A percentile compares a stretch with the other conserved stretches of the same genome.
These are phyloP conservation scores for Drosophila paucipuncta DNA, from an alignment of 2,888 invertebrate species.

Conservation along the genomic window DNA sequence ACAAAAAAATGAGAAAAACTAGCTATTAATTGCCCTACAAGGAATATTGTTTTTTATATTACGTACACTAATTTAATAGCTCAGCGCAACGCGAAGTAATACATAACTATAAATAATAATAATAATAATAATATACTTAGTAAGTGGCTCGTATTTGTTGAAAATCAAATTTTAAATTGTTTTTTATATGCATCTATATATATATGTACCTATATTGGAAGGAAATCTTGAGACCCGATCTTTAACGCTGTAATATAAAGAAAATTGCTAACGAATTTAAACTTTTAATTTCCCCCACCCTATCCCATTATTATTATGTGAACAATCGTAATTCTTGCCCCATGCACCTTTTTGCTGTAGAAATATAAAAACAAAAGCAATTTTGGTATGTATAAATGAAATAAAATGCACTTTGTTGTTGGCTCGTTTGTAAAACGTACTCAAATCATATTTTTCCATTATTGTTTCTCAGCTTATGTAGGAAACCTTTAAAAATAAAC, in stretches of 20 bases:
- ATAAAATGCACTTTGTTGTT: constrained; percentile 68
- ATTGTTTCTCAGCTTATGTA: constrained; percentile 25
- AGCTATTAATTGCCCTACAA: constrained; percentile 65
- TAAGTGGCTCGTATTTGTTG: constrained; percentile 69
- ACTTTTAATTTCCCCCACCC: constrained; percentile 52
- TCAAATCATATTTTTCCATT: constrained; percentile 41
- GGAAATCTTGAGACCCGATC: constrained; percentile 33
- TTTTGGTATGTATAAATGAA: constrained; percentile 58
- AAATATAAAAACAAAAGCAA: constrained; percentile 37
- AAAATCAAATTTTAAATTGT: constrained; percentile 73
- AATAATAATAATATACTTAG: constrained; percentile 53
- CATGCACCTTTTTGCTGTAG: constrained; percentile 43
- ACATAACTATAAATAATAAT: constrained; percentile 49
- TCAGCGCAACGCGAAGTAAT: constrained; percentile 48
- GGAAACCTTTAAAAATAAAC: background rate
- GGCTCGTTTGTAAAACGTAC: constrained; percentile 61
- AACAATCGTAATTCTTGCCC: constrained; percentile 40
- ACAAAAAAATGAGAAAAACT: constrained; percentile 31
- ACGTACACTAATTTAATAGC: constrained; percentile 62
- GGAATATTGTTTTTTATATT: constrained; percentile 70
- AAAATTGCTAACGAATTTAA: constrained; percentile 73
- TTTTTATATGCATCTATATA: constrained; percentile 56
- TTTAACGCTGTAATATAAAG: constrained; percentile 70
- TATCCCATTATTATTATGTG: constrained; percentile 6
- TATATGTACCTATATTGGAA: constrained; percentile 38